Evolutionary conservation across 2,113 vertebrate genomes (phyloP).

Genomic region (Podarcis cretensis): DNA sequence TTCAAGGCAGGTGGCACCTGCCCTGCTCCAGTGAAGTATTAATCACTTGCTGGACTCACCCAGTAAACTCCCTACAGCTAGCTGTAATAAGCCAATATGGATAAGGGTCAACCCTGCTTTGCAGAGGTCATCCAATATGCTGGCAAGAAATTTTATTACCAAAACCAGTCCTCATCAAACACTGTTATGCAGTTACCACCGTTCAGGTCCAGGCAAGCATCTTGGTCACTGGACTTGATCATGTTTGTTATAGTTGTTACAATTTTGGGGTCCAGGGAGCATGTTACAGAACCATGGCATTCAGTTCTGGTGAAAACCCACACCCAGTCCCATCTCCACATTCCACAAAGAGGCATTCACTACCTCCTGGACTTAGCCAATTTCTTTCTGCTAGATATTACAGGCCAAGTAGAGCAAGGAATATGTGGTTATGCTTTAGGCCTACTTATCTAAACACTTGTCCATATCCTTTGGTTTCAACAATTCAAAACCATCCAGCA

Average conservation of each 20-base stretch:
- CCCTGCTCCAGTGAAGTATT: too few relatives aligned
- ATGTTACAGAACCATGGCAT: too few relatives aligned
- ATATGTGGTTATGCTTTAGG: neutral
- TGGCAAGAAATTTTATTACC: neutral
- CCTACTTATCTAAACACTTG: neutral
- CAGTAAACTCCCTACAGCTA: too few relatives aligned
- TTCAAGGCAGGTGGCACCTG: too few relatives aligned
- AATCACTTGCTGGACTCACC: too few relatives aligned
- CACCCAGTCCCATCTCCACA: too few relatives aligned
- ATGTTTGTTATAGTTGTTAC: neutral
- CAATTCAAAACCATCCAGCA: too few relatives aligned
- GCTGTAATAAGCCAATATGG: too few relatives aligned
- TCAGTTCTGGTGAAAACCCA: too few relatives aligned
- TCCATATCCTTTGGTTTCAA: neutral
- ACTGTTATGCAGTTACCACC: too few relatives aligned
- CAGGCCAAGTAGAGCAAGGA: neutral
- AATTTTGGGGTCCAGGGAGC: neutral
- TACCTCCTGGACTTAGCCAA: neutral
- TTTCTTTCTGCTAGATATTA: neutral
- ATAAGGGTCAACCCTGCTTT: neutral
- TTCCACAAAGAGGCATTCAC: too few relatives aligned
- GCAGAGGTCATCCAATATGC: neutral
- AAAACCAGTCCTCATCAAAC: neutral
- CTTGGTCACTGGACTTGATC: neutral
- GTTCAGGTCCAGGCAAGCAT: neutral